Evolutionary conservation across 2,113 vertebrate species (phyloP).

Genomic region (Osmerus eperlanus): DNA sequence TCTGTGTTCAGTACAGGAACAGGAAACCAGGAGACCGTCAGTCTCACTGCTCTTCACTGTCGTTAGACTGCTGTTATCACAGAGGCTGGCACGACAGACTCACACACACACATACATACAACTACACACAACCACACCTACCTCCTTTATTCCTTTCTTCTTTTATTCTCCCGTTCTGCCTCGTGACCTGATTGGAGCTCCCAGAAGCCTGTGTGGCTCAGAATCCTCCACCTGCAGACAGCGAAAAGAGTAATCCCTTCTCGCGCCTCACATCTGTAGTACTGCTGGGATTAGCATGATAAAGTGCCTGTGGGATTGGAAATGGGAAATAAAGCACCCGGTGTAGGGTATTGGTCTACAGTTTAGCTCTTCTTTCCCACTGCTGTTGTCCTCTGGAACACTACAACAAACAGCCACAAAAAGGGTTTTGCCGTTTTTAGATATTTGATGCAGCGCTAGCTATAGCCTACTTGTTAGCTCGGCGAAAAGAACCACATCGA

Average conservation of each 20-base stretch:
- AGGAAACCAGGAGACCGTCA: slow-evolving; percentile 47
- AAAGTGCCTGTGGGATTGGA: slow-evolving; percentile 26
- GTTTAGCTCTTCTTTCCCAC: too few relatives aligned
- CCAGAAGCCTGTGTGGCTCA: neutral
- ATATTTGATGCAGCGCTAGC: too few relatives aligned
- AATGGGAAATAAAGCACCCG: neutral
- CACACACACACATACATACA: neutral
- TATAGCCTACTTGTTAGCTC: neutral
- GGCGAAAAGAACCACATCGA: neutral
- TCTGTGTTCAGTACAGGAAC: slow-evolving; percentile 45
- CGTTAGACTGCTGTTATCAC: slow-evolving; percentile 31
- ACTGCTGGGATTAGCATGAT: slow-evolving; percentile 19
- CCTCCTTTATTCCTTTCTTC: neutral
- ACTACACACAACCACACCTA: neutral
- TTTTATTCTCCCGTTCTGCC: slow-evolving; percentile 14
- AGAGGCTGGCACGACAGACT: slow-evolving; percentile 28
- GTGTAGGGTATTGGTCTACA: too few relatives aligned
- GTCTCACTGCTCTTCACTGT: slow-evolving; percentile 23
- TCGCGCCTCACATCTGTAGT: neutral
- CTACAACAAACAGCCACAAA: neutral
- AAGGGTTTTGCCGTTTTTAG: too few relatives aligned
- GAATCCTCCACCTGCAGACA: slow-evolving; percentile 31
- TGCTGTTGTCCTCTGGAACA: too few relatives aligned
- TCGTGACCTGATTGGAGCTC: slow-evolving; percentile 6
- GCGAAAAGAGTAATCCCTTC: slow-evolving; percentile 23